Evolutionary conservation across 2,797 vertebrate species (phyloP).

Genomic region (Crax fasciolata): DNA sequence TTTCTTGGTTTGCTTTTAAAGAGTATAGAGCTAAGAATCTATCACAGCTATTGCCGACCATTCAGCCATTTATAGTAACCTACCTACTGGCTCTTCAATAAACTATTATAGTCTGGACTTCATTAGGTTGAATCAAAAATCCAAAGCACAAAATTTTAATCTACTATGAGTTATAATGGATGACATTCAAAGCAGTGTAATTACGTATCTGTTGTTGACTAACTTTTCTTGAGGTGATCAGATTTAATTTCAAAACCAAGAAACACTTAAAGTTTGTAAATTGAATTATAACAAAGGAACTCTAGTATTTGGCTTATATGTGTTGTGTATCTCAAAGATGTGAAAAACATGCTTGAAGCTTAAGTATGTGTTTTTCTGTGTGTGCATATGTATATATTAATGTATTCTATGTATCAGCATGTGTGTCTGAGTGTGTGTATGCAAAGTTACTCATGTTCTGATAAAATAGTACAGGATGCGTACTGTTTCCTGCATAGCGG

Average conservation of each 20-base stretch:
- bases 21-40: not conserved
- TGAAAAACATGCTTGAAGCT: not conserved
- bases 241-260: not conserved
- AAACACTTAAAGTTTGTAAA: not conserved
- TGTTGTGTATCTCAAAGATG: not conserved
- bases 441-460: not conserved
- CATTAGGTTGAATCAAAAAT: not conserved
- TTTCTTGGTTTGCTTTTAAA: not conserved
- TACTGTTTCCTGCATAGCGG: not conserved
- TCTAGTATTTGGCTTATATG: not conserved
- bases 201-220: not conserved
- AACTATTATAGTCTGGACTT: not conserved
- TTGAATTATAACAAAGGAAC: not conserved
- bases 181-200: not conserved
- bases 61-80: not conserved
- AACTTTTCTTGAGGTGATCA: not conserved
- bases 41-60: not conserved
- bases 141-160: not conserved
- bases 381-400: not conserved
- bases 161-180: not conserved
- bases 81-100: not conserved
- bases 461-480: not conserved
- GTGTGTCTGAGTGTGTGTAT: accelerated
- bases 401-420: not conserved
- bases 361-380: not conserved